Percentiles rank a stretch among this genome's conserved stretches.
Evolutionary conservation across 92 coral and sea anemone species (phyloP).

Genomic region (Micromussa lordhowensis): DNA sequence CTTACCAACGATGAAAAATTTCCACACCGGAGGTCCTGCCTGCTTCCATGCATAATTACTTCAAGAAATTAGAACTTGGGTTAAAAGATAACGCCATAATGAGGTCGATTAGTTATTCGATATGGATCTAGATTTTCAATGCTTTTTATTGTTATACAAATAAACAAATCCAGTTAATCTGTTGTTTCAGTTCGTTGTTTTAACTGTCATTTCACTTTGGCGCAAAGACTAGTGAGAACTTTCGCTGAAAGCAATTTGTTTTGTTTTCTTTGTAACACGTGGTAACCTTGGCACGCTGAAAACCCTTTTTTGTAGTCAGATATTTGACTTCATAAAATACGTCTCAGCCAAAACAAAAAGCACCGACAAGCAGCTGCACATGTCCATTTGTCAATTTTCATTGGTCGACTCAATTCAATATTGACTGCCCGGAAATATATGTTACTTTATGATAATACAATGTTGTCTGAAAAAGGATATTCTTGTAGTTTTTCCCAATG

Average conservation of each 20-base stretch:
- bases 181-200: constrained; percentile 18
- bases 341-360: not conserved
- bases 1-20: not conserved
- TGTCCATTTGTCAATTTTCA: constrained; percentile 5
- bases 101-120: constrained; percentile 13
- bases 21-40: not conserved
- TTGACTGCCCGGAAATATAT: constrained; percentile 26
- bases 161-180: constrained; percentile 1
- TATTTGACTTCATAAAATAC: constrained; percentile 11
- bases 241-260: constrained; percentile 7
- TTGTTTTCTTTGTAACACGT: not conserved
- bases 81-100: constrained; percentile 23
- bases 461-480: constrained; percentile 33
- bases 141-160: constrained; percentile 23
- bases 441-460: constrained; percentile 24
- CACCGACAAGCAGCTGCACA: constrained; percentile 31
- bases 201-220: not conserved
- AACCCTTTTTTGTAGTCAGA: not conserved
- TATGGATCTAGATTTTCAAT: constrained; percentile 1
- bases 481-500: constrained; percentile 2
- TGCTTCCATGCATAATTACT: not conserved
- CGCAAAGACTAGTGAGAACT: not conserved
- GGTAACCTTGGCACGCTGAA: not conserved
- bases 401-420: constrained; percentile 38
- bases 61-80: not conserved